A percentile compares a stretch with the other conserved stretches of the same genome.
phyloP scores from a whole-genome alignment of 2,113 vertebrate genomes.

The Lycocorax pyrrhopterus region DNA sequence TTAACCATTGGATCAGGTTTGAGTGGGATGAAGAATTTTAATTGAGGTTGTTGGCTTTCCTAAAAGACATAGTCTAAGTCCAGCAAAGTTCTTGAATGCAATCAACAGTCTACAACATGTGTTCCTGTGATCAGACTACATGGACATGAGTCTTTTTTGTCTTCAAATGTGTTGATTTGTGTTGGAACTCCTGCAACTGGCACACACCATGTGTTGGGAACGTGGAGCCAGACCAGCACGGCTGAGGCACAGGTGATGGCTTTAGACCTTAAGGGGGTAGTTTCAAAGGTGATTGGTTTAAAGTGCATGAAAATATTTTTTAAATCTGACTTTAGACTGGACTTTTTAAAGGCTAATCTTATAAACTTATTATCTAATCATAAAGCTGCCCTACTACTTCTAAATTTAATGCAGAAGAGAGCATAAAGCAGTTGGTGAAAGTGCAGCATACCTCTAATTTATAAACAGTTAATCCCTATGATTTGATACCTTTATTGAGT shows the following conservation, averaged over 20 bases:
- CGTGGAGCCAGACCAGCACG: rapidly evolving
- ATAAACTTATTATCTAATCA: not conserved
- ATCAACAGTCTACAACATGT: not conserved
- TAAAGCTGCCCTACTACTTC: not conserved
- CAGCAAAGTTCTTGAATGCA: not conserved
- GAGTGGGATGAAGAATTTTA: not conserved
- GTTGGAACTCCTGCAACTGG: not conserved
- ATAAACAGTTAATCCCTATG: conserved; percentile 6
- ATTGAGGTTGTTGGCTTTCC: not conserved
- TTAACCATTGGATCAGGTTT: not conserved
- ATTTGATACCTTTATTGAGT: conserved; percentile 17
- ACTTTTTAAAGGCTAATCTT: not conserved
- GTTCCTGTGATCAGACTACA: not conserved
- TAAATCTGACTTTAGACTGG: not conserved
- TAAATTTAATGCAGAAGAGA: not conserved
- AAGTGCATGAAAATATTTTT: not conserved
- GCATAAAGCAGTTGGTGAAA: not conserved
- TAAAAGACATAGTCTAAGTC: not conserved
- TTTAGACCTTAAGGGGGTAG: not conserved
- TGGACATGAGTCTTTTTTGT: not conserved
- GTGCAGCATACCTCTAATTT: not conserved
- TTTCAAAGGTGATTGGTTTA: not conserved
- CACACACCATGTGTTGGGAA: not conserved
- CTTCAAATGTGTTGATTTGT: not conserved
- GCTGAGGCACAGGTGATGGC: not conserved